A percentile compares a stretch with the other conserved stretches of the same genome.
Conservation (phyloP, 2,888 invertebrate species). For the Limenitis camilla region DNA sequence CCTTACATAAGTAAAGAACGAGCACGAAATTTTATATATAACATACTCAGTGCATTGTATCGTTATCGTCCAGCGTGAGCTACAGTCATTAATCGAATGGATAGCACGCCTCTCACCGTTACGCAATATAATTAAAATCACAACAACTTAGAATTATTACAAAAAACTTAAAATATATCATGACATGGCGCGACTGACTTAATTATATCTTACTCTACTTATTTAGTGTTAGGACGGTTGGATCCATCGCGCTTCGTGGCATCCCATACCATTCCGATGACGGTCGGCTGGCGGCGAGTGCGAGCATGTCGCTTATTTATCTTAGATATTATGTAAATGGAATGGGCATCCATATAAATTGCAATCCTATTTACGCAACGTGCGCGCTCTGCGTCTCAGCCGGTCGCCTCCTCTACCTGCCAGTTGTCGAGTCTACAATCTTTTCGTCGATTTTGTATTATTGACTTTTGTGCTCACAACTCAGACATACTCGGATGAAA, state of each 20-base stretch:
- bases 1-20: conserved; percentile 18
- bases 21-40: conserved; percentile 9
- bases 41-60: conserved; percentile 8
- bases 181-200: conserved; percentile 72
- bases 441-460: conserved; percentile 62
- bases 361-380: conserved; percentile 28
- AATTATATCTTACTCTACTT: conserved; percentile 43
- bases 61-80: conserved; percentile 2
- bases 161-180: conserved; percentile 46
- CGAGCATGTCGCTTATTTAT: conserved; percentile 7
- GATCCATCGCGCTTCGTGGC: conserved; percentile 34
- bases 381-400: conserved; percentile 21
- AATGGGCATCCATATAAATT: conserved; percentile 18
- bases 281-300: conserved; percentile 1
- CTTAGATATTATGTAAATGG: conserved; percentile 19
- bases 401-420: conserved; percentile 20
- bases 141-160: conserved; percentile 38
- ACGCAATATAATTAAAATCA: conserved; percentile 39
- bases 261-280: conserved; percentile 28
- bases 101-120: conserved; percentile 21
- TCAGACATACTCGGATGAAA: conserved; percentile 63
- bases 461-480: conserved; percentile 67
- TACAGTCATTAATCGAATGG: conserved; percentile 10
- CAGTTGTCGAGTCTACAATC: conserved; percentile 53
- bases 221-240: conserved; percentile 39